Percentiles rank a stretch among this genome's conserved stretches.
phyloP scores from a whole-genome alignment of 2,113 vertebrate genomes.

The Cavia aperea region DNA sequence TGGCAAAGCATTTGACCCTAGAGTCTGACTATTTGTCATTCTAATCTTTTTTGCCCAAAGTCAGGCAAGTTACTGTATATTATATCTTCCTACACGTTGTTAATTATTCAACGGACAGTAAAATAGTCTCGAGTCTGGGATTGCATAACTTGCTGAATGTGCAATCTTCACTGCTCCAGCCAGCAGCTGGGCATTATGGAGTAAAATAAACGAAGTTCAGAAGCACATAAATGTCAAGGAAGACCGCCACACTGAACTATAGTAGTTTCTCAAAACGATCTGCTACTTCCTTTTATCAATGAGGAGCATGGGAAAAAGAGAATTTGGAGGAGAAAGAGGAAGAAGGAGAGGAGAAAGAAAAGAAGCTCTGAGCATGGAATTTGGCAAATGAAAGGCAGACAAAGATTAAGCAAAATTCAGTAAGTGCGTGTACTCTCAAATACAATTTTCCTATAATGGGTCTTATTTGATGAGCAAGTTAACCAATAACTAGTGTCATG shows the following conservation, averaged over 20 bases:
- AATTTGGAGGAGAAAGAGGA: neutral
- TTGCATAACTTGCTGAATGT: slow-evolving; percentile 73
- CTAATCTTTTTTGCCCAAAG: slow-evolving; percentile 79
- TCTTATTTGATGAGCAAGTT: slow-evolving; percentile 72
- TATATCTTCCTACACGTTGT: slow-evolving; percentile 69
- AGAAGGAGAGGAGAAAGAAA: neutral
- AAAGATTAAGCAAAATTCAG: slow-evolving; percentile 71
- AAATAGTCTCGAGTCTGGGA: slow-evolving; percentile 69
- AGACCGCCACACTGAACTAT: slow-evolving; percentile 65
- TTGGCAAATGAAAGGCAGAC: slow-evolving; percentile 61
- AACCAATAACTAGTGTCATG: slow-evolving; percentile 71
- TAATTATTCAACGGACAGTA: slow-evolving; percentile 81
- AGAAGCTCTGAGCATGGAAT: slow-evolving; percentile 33
- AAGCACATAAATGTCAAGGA: slow-evolving; percentile 69
- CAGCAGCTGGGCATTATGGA: slow-evolving; percentile 59
- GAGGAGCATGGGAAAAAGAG: neutral
- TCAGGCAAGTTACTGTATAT: slow-evolving; percentile 77
- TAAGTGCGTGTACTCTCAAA: slow-evolving; percentile 56
- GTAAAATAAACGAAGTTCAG: slow-evolving; percentile 75
- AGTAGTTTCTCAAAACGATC: slow-evolving; percentile 63
- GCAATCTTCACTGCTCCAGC: slow-evolving; percentile 72
- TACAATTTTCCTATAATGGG: slow-evolving; percentile 71
- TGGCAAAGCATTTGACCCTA: slow-evolving; percentile 86
- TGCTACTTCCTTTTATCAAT: slow-evolving; percentile 40
- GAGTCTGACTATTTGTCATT: slow-evolving; percentile 86